Conservation (phyloP, 2,797 vertebrate genomes). For the Acanthurus lineatus region DNA sequence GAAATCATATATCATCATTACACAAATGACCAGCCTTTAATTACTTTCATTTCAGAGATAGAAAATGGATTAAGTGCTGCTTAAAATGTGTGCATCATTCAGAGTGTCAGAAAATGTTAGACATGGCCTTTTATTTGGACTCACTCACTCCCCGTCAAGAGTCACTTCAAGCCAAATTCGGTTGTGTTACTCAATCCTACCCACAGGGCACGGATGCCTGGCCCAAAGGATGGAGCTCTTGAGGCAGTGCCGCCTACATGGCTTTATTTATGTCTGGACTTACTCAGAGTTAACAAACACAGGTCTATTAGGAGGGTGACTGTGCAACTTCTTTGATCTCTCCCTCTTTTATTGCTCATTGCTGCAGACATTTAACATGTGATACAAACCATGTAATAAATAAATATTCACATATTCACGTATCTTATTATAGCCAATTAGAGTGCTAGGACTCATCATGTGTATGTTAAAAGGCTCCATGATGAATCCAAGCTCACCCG, state of each 20-base stretch:
- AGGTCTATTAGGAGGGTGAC: slow-evolving; percentile 12
- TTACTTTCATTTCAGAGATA: slow-evolving; percentile 1
- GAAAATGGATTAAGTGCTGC: neutral
- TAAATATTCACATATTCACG: neutral
- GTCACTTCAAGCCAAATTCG: slow-evolving; percentile 40
- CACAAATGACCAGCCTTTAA: neutral
- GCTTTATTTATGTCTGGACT: slow-evolving; percentile 50
- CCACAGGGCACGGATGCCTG: slow-evolving; percentile 40
- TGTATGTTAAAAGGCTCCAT: neutral
- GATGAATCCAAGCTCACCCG: slow-evolving; percentile 10
- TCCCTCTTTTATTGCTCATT: neutral
- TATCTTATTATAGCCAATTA: neutral
- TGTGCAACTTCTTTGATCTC: slow-evolving; percentile 27
- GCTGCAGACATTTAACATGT: slow-evolving; percentile 29
- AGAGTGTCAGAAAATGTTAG: slow-evolving; percentile 37
- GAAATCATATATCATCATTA: slow-evolving; percentile 3
- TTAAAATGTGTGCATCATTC: slow-evolving; percentile 23
- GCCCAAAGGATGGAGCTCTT: slow-evolving; percentile 34
- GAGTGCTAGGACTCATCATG: neutral
- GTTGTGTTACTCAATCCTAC: slow-evolving; percentile 37
- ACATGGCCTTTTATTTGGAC: slow-evolving; percentile 26
- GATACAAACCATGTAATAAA: neutral
- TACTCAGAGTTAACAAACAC: slow-evolving; percentile 41
- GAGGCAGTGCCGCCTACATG: slow-evolving; percentile 38
- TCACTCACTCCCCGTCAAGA: slow-evolving; percentile 6